These are phyloP conservation scores for Tupiocoris notatus DNA, from an alignment of 2,888 invertebrate genomes.

Conservation along the genomic window DNA sequence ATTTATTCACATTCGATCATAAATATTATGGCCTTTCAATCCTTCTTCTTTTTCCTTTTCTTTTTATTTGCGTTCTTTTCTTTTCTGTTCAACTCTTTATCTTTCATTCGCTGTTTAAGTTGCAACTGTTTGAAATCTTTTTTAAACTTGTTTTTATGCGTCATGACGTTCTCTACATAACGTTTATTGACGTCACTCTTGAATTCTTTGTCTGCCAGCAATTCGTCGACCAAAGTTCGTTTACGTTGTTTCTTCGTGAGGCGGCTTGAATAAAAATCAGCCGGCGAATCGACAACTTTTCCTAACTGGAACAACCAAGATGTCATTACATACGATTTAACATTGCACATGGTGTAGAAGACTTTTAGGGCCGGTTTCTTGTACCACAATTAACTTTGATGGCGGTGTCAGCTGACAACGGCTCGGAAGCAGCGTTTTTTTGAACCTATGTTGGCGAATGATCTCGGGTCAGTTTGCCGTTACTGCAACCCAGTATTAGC, in stretches of 20 bases:
- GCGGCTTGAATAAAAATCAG: conserved; percentile 83
- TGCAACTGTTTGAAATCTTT: conserved; percentile 18
- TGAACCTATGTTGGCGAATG: too few species aligned
- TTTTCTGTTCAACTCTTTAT: neutral
- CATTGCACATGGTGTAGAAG: too few species aligned
- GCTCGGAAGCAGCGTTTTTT: too few species aligned
- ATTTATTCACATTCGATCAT: too few species aligned
- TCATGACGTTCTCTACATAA: conserved; percentile 69
- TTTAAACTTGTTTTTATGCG: conserved; percentile 37
- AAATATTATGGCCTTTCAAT: too few species aligned
- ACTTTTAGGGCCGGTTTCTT: too few species aligned
- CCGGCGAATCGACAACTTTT: conserved; percentile 75
- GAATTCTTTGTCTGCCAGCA: conserved; percentile 84
- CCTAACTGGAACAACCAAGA: conserved; percentile 70
- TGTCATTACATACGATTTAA: too few species aligned
- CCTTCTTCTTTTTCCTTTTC: neutral
- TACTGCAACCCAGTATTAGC: too few species aligned
- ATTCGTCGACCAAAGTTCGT: conserved; percentile 87
- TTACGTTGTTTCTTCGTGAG: conserved; percentile 84
- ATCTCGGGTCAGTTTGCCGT: too few species aligned
- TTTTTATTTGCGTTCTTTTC: conserved; percentile 9
- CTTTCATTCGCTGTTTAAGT: neutral
- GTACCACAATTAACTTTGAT: too few species aligned
- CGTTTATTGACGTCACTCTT: conserved; percentile 76
- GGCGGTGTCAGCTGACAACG: too few species aligned